phyloP scores from a whole-genome alignment of 2,888 invertebrate genomes.

The Luperina nickerlii region DNA sequence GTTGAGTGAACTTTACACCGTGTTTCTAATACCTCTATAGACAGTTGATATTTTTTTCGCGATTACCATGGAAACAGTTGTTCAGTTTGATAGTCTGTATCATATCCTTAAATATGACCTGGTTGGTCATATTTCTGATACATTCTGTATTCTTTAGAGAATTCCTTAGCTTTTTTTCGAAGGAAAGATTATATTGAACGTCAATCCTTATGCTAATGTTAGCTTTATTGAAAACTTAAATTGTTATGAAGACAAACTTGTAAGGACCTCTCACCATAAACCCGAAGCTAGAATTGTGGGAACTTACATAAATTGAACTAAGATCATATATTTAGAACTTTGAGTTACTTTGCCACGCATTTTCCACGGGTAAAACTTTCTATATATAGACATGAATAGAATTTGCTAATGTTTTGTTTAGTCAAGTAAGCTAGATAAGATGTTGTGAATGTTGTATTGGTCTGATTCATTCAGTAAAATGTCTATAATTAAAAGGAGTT shows the following conservation, averaged over 20 bases:
- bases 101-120: background rate
- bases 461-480: background rate
- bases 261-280: conserved; percentile 1
- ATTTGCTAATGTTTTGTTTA: conserved; percentile 1
- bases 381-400: background rate
- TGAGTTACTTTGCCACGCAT: conserved; percentile 2
- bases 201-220: background rate
- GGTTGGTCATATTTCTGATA: background rate
- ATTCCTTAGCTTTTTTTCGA: background rate
- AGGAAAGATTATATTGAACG: background rate
- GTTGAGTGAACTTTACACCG: background rate
- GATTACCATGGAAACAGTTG: background rate
- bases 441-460: background rate
- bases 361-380: conserved; percentile 22
- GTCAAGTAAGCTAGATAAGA: background rate
- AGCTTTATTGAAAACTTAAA: conserved; percentile 18
- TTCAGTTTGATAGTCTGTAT: background rate
- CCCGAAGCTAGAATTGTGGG: conserved; percentile 1
- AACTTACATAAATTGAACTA: conserved; percentile 42
- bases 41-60: background rate
- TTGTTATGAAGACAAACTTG: conserved; percentile 11
- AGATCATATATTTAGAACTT: conserved; percentile 39
- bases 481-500: background rate
- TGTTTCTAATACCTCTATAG: background rate
- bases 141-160: background rate